Percentiles rank a stretch among this genome's conserved stretches.
phyloP scores from a whole-genome alignment of 1,140 invertebrate genomes.

The Amphibalanus amphitrite region DNA sequence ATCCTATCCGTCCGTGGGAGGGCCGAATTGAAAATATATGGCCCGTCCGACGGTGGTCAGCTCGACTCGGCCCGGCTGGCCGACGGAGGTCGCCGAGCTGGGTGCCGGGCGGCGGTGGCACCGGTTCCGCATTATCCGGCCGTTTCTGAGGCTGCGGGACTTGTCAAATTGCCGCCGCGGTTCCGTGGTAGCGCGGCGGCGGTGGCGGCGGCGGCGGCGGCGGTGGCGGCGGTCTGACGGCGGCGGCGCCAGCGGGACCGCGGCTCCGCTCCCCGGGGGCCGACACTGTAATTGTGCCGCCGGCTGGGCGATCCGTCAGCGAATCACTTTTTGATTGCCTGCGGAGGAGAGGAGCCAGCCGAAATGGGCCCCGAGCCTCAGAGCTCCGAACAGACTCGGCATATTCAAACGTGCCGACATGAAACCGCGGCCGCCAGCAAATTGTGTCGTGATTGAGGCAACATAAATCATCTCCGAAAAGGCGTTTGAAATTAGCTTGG shows the following conservation, averaged over 20 bases:
- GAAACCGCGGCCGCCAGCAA: no score
- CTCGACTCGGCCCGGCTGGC: background rate
- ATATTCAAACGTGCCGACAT: background rate
- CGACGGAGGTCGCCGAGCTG: no score
- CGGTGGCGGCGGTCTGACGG: background rate
- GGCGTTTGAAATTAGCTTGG: no score
- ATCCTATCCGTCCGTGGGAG: background rate
- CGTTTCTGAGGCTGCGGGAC: background rate
- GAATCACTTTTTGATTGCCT: slow-evolving; percentile 1
- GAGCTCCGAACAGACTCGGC: no score
- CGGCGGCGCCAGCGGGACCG: background rate
- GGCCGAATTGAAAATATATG: background rate
- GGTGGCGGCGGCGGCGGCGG: no score
- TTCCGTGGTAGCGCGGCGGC: no score
- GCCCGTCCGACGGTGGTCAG: background rate
- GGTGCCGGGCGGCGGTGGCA: background rate
- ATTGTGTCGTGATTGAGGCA: no score
- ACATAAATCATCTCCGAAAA: no score
- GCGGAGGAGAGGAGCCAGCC: background rate
- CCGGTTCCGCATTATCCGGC: background rate
- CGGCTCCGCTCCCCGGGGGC: no score
- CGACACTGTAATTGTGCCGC: background rate
- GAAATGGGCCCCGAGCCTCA: background rate
- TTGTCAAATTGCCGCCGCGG: background rate
- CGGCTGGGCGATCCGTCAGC: background rate